A percentile compares a stretch with the other conserved stretches of the same genome.
Conservation (phyloP, 2,113 vertebrate species). For the Lepidothrix coronata region DNA sequence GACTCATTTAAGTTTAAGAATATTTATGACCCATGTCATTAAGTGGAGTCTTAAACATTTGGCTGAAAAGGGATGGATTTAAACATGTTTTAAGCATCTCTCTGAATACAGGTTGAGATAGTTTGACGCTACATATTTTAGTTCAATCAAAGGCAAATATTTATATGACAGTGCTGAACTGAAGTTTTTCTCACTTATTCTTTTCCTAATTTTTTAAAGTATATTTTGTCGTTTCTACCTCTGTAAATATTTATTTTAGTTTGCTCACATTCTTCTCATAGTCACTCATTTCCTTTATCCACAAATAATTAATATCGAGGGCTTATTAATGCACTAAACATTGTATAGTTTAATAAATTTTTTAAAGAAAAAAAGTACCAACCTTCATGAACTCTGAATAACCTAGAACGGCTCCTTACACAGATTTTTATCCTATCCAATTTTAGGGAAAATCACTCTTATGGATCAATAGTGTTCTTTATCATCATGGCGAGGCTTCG, state of each 20-base stretch:
- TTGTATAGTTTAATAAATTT: neutral
- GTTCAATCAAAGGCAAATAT: neutral
- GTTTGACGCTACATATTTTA: neutral
- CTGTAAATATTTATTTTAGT: neutral
- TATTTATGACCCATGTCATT: neutral
- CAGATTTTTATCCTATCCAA: neutral
- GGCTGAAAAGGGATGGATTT: neutral
- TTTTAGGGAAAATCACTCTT: neutral
- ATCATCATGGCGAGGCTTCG: no score
- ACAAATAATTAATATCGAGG: neutral
- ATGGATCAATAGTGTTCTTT: neutral
- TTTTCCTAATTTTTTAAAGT: neutral
- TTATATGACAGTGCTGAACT: neutral
- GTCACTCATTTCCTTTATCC: neutral
- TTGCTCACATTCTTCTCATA: neutral
- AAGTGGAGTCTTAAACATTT: neutral
- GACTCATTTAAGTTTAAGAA: neutral
- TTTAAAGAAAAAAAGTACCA: neutral
- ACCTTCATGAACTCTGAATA: neutral
- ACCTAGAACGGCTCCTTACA: neutral
- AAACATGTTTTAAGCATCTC: neutral
- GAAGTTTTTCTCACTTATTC: neutral
- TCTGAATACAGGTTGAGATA: neutral
- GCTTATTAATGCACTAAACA: neutral
- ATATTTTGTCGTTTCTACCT: neutral